phyloP scores from a whole-genome alignment of 1,140 invertebrate species.

The Drosophila mauritiana region DNA sequence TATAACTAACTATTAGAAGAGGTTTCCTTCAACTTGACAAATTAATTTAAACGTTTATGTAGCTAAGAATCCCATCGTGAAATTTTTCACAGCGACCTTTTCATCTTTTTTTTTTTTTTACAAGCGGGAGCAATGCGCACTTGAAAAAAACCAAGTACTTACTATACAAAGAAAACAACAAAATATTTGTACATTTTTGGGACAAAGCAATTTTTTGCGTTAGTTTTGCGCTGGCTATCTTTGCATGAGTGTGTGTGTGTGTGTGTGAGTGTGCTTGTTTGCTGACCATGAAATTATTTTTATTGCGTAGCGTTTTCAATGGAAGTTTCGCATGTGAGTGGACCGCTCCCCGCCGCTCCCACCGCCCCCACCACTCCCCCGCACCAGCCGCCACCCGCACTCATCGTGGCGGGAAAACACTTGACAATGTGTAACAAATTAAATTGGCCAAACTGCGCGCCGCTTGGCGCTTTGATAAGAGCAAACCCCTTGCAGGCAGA shows the following conservation, averaged over 20 bases:
- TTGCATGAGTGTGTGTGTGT: conserved; percentile 7
- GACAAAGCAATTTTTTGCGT: conserved; percentile 57
- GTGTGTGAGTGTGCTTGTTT: conserved; percentile 32
- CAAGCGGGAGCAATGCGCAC: conserved; percentile 3
- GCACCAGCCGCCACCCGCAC: background rate
- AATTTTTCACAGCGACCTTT: background rate
- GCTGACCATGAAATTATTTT: conserved; percentile 73
- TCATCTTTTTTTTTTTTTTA: background rate
- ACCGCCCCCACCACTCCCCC: background rate
- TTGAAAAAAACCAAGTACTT: conserved; percentile 6
- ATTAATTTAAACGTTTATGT: background rate
- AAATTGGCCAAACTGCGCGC: conserved; percentile 47
- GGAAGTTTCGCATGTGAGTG: conserved; percentile 16
- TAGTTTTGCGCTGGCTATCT: conserved; percentile 49
- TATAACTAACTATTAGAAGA: too few species aligned
- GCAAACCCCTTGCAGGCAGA: background rate
- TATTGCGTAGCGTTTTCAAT: conserved; percentile 60
- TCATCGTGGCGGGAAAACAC: conserved; percentile 7
- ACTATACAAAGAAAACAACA: conserved; percentile 13
- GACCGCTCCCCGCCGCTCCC: background rate
- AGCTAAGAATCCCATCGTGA: background rate
- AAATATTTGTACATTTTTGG: conserved; percentile 50
- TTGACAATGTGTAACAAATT: conserved; percentile 58
- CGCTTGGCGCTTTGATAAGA: conserved; percentile 36
- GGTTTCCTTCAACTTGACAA: background rate